Conservation (phyloP, 2,797 vertebrate species). For the Phrynocephalus guinanensis region DNA sequence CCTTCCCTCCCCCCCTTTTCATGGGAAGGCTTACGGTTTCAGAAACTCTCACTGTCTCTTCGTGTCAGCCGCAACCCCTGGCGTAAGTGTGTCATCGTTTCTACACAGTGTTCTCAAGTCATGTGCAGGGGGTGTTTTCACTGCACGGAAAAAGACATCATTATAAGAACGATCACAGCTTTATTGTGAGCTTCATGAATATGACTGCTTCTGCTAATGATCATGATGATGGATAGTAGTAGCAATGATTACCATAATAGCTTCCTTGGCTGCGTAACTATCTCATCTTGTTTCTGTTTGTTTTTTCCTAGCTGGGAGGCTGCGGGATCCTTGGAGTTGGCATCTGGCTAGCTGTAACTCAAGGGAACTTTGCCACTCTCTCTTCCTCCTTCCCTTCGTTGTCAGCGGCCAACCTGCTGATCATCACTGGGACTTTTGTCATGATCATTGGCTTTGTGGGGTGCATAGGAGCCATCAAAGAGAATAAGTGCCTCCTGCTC, state of each 20-base stretch:
- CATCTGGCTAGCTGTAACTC: slow-evolving; percentile 97
- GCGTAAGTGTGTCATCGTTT: not conserved
- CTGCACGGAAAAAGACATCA: not conserved
- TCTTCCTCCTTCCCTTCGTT: slow-evolving; percentile 95
- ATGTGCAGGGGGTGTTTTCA: not conserved
- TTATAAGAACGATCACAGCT: not conserved
- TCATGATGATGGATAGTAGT: not conserved
- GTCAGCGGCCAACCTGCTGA: slow-evolving; percentile 96
- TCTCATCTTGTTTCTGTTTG: slow-evolving; percentile 41
- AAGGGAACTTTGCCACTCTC: slow-evolving; percentile 97
- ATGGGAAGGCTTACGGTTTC: not conserved
- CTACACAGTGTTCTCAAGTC: not conserved
- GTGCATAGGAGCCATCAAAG: slow-evolving; percentile 96
- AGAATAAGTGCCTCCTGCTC: slow-evolving; percentile 93
- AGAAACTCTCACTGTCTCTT: accelerated
- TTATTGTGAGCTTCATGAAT: not conserved
- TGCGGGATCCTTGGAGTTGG: slow-evolving; percentile 97
- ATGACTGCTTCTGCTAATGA: not conserved
- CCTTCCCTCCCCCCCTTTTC: not conserved
- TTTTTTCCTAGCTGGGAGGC: slow-evolving; percentile 88
- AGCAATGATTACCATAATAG: not conserved
- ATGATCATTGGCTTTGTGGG: slow-evolving; percentile 98
- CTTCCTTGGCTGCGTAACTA: slow-evolving; percentile 8
- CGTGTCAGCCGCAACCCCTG: not conserved
- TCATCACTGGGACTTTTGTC: slow-evolving; percentile 90